A percentile compares a stretch with the other conserved stretches of the same genome.
Conservation (phyloP, 2,888 invertebrate genomes). For the Emmelina monodactyla region DNA sequence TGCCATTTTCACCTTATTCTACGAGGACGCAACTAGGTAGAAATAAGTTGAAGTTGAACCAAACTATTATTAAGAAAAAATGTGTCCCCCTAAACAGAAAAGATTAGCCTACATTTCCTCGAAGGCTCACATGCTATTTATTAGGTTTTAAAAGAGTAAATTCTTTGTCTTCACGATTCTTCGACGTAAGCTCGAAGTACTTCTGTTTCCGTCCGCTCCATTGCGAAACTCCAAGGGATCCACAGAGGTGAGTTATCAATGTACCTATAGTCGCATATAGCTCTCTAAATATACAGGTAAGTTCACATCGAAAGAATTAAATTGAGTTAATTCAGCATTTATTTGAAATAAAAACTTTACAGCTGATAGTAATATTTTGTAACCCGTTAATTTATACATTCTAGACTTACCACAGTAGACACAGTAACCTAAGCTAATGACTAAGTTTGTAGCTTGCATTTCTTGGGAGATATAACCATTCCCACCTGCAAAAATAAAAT, state of each 20-base stretch:
- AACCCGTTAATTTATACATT: constrained; percentile 55
- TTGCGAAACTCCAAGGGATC: not conserved
- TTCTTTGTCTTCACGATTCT: too few species aligned
- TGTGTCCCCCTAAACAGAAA: too few species aligned
- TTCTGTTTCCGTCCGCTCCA: not conserved
- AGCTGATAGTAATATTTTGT: constrained; percentile 35
- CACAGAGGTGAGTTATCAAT: too few species aligned
- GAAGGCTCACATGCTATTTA: too few species aligned
- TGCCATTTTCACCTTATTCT: too few species aligned
- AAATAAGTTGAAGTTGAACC: too few species aligned
- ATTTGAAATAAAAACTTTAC: constrained; percentile 55
- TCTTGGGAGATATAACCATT: constrained; percentile 20
- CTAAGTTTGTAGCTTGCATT: constrained; percentile 23
- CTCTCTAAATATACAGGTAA: constrained; percentile 46
- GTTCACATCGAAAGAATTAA: constrained; percentile 36
- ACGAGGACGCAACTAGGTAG: too few species aligned
- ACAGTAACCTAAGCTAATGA: constrained; percentile 36
- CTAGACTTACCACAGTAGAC: constrained; percentile 55
- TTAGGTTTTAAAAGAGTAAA: too few species aligned
- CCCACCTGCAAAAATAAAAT: constrained; percentile 53
- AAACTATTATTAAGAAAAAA: too few species aligned
- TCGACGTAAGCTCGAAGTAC: too few species aligned
- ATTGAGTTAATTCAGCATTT: constrained; percentile 46
- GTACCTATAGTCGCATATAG: constrained; percentile 19
- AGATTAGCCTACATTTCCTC: too few species aligned